Base-by-base conservation (phyloP, 2,797 vertebrate genomes). In the Paedocypris micromegethes region DNA sequence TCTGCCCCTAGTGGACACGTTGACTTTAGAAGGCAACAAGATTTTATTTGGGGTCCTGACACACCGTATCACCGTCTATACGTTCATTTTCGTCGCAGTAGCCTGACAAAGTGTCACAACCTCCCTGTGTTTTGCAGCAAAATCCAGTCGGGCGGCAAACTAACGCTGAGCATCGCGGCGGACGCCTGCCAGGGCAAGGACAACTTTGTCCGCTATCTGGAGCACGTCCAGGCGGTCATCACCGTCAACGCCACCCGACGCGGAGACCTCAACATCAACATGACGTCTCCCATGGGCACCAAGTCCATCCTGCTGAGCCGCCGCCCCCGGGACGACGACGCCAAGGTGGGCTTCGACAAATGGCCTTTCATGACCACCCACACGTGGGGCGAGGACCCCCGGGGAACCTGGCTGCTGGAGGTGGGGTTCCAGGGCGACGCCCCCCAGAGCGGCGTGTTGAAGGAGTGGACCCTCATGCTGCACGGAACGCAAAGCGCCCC, bases 361-460 rank as follows among this genome's bases (percentile, higher is more conserved):
- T 99, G 97, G 97, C 97, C 97, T 82, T 99, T 98, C 87, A 98
- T 99, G 97, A 99, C 96, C 70, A 96, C 93, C 38, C 97, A 99
- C 83, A 95, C 95, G 3, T 99, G 97, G 97, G 97, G 97, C n/a
- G 97, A 99, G 85, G 96, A 99, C 55, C 96, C 97, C 37, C 89
- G 95, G 9, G 97, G 97, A 68, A 93, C 89, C 81, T 99, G 97
- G 97, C 86, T 90, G 67, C 88, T 99, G 60, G 96, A 99, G 85
- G 87, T 95, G 59, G 92, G 94, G 46, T 98, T 99, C 83, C 86
- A 88, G 0, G 91, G 93, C 5, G 88, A 88, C 0, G 69, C 87
- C 51, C 88, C 90, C 0, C 94, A 98, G 84, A 90, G 81, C 1
- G 97, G 96, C 0, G 78, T 92, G 80, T 88, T 99, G 72, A 96